These are phyloP conservation scores for Callopanchax toddi DNA, from an alignment of 2,113 vertebrate species.

Conservation along the genomic window DNA sequence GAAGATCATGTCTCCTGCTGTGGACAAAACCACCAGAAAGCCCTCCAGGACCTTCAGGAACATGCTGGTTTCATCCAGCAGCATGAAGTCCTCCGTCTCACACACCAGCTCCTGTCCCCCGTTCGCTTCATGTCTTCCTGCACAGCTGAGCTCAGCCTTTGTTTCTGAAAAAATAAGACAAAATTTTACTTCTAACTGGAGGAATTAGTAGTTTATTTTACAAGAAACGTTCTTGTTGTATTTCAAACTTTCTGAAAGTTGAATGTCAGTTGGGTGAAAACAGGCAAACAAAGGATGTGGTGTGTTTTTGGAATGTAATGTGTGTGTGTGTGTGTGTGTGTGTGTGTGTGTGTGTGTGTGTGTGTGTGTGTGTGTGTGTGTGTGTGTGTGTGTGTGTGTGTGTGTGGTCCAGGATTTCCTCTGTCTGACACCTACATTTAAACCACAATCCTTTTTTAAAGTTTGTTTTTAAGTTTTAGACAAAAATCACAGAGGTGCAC, in stretches of 20 bases:
- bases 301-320: neutral
- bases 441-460: neutral
- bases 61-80: slow-evolving; percentile 49
- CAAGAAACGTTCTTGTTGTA: neutral
- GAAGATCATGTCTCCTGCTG: slow-evolving; percentile 93
- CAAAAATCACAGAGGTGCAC: neutral
- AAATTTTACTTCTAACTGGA: neutral
- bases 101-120: slow-evolving; percentile 1
- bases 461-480: neutral
- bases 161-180: slow-evolving; percentile 21
- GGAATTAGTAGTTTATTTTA: neutral
- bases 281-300: slow-evolving; percentile 15
- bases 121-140: neutral
- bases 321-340: neutral
- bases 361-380: no score
- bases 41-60: slow-evolving; percentile 91
- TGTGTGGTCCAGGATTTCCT: slow-evolving; percentile 30
- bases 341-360: no score
- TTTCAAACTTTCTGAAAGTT: neutral
- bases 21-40: slow-evolving; percentile 91
- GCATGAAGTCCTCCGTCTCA: slow-evolving; percentile 66
- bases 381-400: no score
- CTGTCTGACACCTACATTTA: slow-evolving; percentile 5
- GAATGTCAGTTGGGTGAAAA: neutral
- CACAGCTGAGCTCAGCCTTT: neutral